Evolutionary conservation across 2,113 vertebrate genomes (phyloP).

Genomic region (Toxostoma redivivum): DNA sequence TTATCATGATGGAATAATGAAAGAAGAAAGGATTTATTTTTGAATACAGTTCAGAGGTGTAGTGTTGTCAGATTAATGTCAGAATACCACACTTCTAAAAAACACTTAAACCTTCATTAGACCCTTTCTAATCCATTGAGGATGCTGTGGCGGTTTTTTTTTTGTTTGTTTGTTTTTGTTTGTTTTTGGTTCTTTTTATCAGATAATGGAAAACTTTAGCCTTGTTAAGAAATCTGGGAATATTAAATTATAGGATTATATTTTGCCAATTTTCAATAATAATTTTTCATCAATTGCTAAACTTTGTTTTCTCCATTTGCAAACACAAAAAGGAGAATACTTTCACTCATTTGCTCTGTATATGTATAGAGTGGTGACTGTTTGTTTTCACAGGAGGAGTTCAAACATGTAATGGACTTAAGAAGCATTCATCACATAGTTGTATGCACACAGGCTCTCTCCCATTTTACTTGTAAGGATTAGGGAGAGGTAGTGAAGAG

Average conservation of each 20-base stretch:
- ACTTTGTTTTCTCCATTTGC: not conserved
- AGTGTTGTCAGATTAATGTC: slow-evolving; percentile 60
- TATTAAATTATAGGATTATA: not conserved
- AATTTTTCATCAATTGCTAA: not conserved
- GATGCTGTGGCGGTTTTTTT: slow-evolving; percentile 24
- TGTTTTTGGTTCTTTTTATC: not conserved
- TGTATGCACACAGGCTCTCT: not conserved
- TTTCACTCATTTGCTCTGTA: not conserved
- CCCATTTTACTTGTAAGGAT: not conserved
- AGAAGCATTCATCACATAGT: not conserved
- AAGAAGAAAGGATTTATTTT: slow-evolving; percentile 43
- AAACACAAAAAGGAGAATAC: not conserved
- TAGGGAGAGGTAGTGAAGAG: not conserved
- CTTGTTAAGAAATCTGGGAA: slow-evolving; percentile 48
- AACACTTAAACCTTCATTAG: slow-evolving; percentile 64
- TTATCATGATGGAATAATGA: slow-evolving; percentile 60
- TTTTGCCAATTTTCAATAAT: not conserved
- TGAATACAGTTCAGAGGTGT: slow-evolving; percentile 61
- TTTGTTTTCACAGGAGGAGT: not conserved
- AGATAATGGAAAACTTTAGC: slow-evolving; percentile 57
- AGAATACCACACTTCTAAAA: slow-evolving; percentile 61
- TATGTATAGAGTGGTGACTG: not conserved
- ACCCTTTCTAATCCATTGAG: slow-evolving; percentile 48
- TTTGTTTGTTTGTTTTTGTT: not conserved
- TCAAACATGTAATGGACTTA: not conserved